Base-by-base conservation (phyloP, 2,888 invertebrate genomes). In the Diaphora mendica region DNA sequence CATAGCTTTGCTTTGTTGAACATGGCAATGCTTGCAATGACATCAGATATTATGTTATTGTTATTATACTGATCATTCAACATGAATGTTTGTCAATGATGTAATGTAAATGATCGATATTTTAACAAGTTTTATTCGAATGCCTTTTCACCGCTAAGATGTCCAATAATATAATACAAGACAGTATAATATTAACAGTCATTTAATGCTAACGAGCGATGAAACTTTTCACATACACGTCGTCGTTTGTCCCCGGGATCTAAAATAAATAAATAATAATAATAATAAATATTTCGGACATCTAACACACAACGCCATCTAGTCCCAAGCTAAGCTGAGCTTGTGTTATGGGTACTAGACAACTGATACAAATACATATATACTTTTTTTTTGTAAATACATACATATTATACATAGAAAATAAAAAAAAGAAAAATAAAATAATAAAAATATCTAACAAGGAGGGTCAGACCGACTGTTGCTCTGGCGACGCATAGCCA, bases 41-140 rank as follows among this genome's bases (percentile, higher is more conserved):
- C 87, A 88, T 90, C 88, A 89, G 81, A 64, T 64, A 65, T 81
- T 81, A 81, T 89, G 86, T 88, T 88, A 88, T 89, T 89, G 87
- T 90, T 89, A 86, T 88, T 85, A 81, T 81, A 83, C 84, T 84
- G 82, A 80, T 84, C 79, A 84, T 83, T 86, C 83, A 87, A 88
- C 79, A 88, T 80, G 76, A 74, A 85, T 87, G 87, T 90, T 89
- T 90, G 85, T 87, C 83, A 86, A 86, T 86, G 81, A 86, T 85
- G 84, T 87, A 87, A 86, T 82, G 80, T 64, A 59, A 84, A 81
- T 72, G 65, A 77, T 78, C 79, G 82, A 79, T 80, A 74, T 86
- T 86, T 88, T 82, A 89, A 88, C 86, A 87, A 80, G 74, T 82
- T 82, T 85, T 84, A 78, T 79, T 83, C 73, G 80, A 85, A 83